Evolutionary conservation across 2,113 vertebrate genomes (phyloP), one percentile per base, ranked within the genome.

Genomic region (Poeciliopsis prolifica): DNA sequence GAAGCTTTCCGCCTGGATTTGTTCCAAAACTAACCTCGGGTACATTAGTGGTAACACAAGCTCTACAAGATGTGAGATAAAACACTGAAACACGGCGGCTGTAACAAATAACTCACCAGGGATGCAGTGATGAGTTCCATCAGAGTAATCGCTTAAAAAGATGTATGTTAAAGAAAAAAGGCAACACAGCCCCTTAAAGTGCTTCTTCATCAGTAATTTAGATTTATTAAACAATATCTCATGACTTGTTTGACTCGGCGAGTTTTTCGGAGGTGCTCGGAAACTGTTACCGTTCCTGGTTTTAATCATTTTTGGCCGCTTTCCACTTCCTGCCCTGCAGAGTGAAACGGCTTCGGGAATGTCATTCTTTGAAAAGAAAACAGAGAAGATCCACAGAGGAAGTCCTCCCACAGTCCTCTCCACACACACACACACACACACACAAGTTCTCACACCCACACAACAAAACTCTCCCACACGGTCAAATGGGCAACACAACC

Each of bases 301-400:
- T 97, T 97, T 96, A 97, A 98, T 98, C 96, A 97, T 96, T 96
- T 95, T 95, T 98, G 97, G 97, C 96, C 88, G 89, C 76, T 92
- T 91, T 96, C 96, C 96, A 97, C 95, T 98, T 98, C 97, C 97
- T 97, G 97, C 95, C 96, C 44, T 96, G 95, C 89, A 98, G 96
- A 98, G 97, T 97, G 96, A 98, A 98, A 97, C 97, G 96, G 96
- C 96, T 96, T 96, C n/a, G 95, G 97, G 97, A 99, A 98, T 98
- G 97, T 97, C 97, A 99, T 97, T 97, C 97, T 97, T 94, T 96
- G 95, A 95, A 99, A 98, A 98, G 97, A 98, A 99, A 97, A 98
- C 97, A 98, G 96, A 97, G 96, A 97, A 95, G 95, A 97, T 97
- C 95, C 94, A 94, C 91, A 98, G 95, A 97, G 97, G 97, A 98